phyloP scores from a whole-genome alignment of 2,888 invertebrate species.

The Frankliniella intonsa region DNA sequence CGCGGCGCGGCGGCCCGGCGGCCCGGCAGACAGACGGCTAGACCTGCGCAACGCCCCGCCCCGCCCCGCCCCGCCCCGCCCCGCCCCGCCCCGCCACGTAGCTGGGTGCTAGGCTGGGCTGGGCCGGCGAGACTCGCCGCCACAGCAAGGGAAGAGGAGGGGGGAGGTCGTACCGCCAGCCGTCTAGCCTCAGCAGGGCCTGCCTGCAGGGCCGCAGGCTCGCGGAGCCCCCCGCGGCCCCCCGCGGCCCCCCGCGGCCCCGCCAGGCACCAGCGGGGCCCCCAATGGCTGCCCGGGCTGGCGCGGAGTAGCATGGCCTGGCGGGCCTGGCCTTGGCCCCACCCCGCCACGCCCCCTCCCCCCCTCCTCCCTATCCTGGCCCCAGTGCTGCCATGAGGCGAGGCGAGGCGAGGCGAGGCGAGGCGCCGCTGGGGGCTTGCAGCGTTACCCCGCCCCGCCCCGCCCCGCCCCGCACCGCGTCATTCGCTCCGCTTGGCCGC shows the following conservation, averaged over 20 bases:
- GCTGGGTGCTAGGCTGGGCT: not conserved
- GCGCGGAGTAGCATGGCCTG: not conserved
- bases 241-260: not conserved
- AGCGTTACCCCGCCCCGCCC: too few species aligned
- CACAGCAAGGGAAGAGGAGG: not conserved
- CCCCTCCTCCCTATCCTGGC: not conserved
- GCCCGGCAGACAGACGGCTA: not conserved
- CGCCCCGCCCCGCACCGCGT: too few species aligned
- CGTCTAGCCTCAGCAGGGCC: not conserved
- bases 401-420: not conserved
- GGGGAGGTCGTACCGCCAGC: not conserved
- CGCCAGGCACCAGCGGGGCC: too few species aligned
- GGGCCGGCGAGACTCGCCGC: slow-evolving; percentile 3
- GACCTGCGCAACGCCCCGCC: not conserved
- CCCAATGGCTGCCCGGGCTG: too few species aligned
- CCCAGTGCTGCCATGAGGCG: not conserved
- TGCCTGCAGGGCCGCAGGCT: too few species aligned
- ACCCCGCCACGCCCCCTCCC: not conserved
- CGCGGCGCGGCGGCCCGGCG: not conserved
- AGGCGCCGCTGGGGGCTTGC: not conserved
- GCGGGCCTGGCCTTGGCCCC: not conserved
- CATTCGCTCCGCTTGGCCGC: too few species aligned
- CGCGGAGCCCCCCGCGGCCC: not conserved
- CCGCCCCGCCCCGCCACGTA: not conserved
- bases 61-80: not conserved